Base-by-base conservation (phyloP, 37 sponge, comb jelly and placozoan species). In the Cladorhizidae sp. region DNA sequence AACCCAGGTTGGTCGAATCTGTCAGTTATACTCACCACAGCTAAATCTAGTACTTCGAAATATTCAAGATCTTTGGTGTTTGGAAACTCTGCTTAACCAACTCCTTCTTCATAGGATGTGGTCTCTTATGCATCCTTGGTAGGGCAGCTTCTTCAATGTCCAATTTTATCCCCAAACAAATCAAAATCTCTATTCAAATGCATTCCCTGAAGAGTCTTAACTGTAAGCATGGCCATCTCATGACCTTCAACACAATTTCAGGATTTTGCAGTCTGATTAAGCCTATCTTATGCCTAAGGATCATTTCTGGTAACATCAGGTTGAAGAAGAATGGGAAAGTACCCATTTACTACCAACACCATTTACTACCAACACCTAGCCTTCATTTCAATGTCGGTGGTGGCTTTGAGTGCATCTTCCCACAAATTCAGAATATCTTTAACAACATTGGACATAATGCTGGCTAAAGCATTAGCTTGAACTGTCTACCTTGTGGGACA, bases 401-500 rank as follows among this genome's bases (percentile, higher is more conserved):
- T 77, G 52, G 35, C 35, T 57, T 70, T 70, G 70, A 84, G n/a
- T 26, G 82, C 76, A 17, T 25, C 28, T 42, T 87, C 83, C 86
- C 93, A 89, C 25, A 92, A 79, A 54, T 36, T 35, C 77, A 57
- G 56, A 41, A 92, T 69, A 23, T 76, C n/a, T 29, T 92, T 42
- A 57, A 89, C 85, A 70, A 89, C 85, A 70, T 82, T 85, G 3
- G 76, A 85, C 32, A 85, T 57, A 54, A 93, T 85, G 64, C 86
- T 85, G 42, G 76, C 70, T 29, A 88, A 76, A 38, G 90, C 74
- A 26, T 81, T 70, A 35, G 90, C 83, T 45, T 83, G 72, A 32
- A 93, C 90, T 69, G 90, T 93, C 93, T 90, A 93, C 75, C 86
- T 85, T 63, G 88, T 87, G 9, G 76, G 57, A 43, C 76, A 75